A percentile compares a stretch with the other conserved stretches of the same genome.
These are phyloP conservation scores for Benitochromis conjunctus DNA, from an alignment of 2,113 vertebrate species.

Conservation along the genomic window DNA sequence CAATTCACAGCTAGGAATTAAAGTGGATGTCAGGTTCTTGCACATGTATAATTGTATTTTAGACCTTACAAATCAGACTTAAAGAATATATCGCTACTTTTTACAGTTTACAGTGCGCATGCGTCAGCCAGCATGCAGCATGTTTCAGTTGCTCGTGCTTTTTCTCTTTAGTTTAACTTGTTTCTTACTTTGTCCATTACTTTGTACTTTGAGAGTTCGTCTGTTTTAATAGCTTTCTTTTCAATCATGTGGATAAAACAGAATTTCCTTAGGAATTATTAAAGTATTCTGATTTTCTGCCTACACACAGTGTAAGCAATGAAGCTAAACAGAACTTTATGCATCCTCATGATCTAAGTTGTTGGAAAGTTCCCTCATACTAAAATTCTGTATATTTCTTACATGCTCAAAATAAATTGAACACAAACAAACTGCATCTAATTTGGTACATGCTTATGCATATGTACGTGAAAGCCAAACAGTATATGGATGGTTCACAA, in stretches of 20 bases:
- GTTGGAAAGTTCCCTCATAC: not conserved
- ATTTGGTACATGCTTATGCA: not conserved
- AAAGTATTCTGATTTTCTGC: not conserved
- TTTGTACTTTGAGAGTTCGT: too few relatives aligned
- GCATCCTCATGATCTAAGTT: not conserved
- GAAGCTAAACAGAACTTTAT: not conserved
- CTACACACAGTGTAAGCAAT: not conserved
- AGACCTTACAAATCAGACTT: not conserved
- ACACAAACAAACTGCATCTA: not conserved
- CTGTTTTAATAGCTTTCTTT: too few relatives aligned
- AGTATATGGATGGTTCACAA: not conserved
- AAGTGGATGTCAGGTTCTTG: not conserved
- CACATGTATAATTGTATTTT: not conserved
- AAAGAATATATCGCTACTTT: not conserved
- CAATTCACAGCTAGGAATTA: not conserved
- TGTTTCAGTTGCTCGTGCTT: too few relatives aligned
- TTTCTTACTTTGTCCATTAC: too few relatives aligned
- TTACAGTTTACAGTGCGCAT: too few relatives aligned
- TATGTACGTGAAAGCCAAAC: not conserved
- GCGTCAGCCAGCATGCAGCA: too few relatives aligned
- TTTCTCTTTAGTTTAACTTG: too few relatives aligned
- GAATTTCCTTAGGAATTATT: too few relatives aligned
- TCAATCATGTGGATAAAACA: too few relatives aligned
- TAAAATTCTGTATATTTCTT: fast-evolving
- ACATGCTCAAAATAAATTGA: not conserved